Conservation (phyloP, 2,797 vertebrate species). For the Chiroxiphia lanceolata region DNA sequence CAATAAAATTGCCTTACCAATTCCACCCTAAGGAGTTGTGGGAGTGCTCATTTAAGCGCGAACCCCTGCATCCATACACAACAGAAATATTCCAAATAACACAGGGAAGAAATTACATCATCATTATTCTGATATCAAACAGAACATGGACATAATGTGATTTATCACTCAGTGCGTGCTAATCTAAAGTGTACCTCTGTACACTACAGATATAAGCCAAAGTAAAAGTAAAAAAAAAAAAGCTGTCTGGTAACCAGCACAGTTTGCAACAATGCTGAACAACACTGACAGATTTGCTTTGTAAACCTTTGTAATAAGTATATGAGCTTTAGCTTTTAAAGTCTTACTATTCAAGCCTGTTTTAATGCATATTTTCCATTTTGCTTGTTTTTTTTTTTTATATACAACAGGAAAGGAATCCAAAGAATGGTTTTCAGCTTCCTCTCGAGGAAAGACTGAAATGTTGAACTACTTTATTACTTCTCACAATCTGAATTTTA, state of each 20-base stretch:
- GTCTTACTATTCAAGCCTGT: neutral
- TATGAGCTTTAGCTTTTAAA: neutral
- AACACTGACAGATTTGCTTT: neutral
- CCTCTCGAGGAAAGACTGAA: neutral
- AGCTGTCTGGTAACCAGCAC: neutral
- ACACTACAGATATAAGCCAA: neutral
- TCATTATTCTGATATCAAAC: neutral
- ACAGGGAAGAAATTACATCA: neutral
- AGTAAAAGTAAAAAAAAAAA: neutral
- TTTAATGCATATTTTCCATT: neutral
- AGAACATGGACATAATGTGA: neutral
- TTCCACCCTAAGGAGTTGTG: too few species aligned
- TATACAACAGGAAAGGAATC: neutral
- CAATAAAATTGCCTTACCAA: too few species aligned
- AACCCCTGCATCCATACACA: neutral
- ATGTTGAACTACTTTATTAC: neutral
- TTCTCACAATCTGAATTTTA: neutral
- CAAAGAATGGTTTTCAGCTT: neutral
- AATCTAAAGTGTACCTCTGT: neutral
- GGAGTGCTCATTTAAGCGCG: too few species aligned
- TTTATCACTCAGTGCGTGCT: neutral
- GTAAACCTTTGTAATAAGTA: neutral
- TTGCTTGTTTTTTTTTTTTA: neutral
- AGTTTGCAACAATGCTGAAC: neutral
- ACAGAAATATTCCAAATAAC: conserved; percentile 25